Percentiles rank a stretch among this genome's conserved stretches.
Conservation (phyloP, 1,140 invertebrate species). For the Plodia interpunctella region DNA sequence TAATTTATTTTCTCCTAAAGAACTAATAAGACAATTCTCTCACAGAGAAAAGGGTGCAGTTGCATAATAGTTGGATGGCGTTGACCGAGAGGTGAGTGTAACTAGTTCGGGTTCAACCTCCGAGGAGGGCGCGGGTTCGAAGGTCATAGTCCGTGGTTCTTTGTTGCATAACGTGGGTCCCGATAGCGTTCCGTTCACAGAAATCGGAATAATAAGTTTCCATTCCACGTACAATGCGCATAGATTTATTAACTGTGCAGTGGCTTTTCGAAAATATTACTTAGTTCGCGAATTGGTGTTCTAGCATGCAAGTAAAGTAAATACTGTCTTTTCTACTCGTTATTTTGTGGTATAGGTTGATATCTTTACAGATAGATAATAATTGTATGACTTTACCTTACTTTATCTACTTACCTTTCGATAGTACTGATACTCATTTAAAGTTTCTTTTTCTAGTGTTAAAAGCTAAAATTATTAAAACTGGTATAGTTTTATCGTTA, state of each 20-base stretch:
- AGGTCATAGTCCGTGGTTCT: constrained; percentile 44
- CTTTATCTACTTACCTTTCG: too few relatives aligned
- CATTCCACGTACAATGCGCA: not conserved
- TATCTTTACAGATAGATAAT: not conserved
- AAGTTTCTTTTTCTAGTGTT: too few relatives aligned
- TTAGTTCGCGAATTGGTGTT: constrained; percentile 8
- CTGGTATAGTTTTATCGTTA: too few relatives aligned
- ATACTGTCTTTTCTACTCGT: not conserved
- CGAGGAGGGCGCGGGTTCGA: constrained; percentile 44
- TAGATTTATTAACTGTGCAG: not conserved
- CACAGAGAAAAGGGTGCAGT: constrained; percentile 4
- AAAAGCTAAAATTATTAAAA: too few relatives aligned
- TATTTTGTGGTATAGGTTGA: constrained; percentile 13
- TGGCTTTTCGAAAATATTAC: not conserved
- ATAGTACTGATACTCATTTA: too few relatives aligned
- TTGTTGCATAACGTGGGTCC: constrained; percentile 13
- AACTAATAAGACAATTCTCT: not conserved
- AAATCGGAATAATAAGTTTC: not conserved
- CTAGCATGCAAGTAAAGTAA: not conserved
- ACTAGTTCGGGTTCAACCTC: constrained; percentile 42
- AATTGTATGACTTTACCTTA: too few relatives aligned
- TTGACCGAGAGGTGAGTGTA: constrained; percentile 38
- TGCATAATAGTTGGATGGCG: constrained; percentile 29
- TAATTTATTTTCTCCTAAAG: too few relatives aligned
- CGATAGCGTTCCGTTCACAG: not conserved